These are phyloP conservation scores for Atlantisia rogersi DNA, from an alignment of 2,113 vertebrate species.

Conservation along the genomic window DNA sequence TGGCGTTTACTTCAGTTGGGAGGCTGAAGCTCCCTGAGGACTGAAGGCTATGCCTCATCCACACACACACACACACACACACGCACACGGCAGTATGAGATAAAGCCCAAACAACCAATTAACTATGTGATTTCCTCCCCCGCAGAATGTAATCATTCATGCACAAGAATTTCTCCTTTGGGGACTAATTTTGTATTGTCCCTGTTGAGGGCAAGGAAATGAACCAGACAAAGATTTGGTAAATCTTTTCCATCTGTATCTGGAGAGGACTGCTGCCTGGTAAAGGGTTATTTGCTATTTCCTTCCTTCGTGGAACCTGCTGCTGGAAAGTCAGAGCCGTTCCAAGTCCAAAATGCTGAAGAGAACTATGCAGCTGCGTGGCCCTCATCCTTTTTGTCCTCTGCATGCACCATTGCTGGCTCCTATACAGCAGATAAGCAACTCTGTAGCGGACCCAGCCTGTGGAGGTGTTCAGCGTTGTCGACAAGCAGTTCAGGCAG, in stretches of 20 bases:
- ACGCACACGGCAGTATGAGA: neutral
- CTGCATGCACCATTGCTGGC: fast-evolving
- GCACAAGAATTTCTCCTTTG: neutral
- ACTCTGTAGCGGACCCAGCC: fast-evolving
- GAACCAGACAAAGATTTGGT: neutral
- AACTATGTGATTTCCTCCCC: neutral
- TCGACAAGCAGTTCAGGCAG: neutral
- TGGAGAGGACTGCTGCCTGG: neutral
- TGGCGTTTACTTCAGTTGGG: neutral
- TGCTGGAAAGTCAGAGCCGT: neutral
- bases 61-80: neutral
- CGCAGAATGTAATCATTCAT: fast-evolving
- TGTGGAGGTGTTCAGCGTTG: neutral
- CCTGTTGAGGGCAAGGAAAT: neutral
- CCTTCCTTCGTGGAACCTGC: neutral
- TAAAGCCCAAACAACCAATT: neutral
- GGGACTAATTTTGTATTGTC: neutral
- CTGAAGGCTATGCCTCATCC: neutral
- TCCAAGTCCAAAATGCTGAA: neutral
- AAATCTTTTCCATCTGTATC: neutral
- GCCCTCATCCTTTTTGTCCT: neutral
- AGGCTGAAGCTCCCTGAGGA: neutral
- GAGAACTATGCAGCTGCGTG: neutral
- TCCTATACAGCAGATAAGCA: neutral
- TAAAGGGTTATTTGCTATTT: neutral